Conservation (phyloP, 2,113 vertebrate species). For the Gopherus evgoodei region DNA sequence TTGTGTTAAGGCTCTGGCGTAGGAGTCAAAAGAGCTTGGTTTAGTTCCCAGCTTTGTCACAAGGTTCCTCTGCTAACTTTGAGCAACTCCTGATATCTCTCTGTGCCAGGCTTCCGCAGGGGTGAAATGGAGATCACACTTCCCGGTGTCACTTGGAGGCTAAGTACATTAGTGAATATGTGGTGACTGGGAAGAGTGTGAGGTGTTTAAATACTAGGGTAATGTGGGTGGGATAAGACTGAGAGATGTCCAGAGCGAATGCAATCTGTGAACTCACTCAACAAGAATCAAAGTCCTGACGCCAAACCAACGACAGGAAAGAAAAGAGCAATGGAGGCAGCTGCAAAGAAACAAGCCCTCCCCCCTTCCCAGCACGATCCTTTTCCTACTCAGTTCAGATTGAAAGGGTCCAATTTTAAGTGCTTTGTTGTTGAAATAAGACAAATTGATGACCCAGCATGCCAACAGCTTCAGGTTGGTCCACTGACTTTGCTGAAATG, state of each 20-base stretch:
- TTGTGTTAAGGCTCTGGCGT: background rate
- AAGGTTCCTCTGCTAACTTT: too few species aligned
- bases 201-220: accelerated
- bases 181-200: background rate
- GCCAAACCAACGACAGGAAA: background rate
- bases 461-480: background rate
- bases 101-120: background rate
- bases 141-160: background rate
- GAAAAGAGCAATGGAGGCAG: background rate
- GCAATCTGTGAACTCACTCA: background rate
- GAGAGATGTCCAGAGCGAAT: background rate
- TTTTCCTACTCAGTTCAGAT: background rate
- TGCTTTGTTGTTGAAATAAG: background rate
- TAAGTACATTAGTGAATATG: background rate
- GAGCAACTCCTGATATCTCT: accelerated
- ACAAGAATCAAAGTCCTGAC: background rate
- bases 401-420: background rate
- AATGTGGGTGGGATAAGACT: background rate
- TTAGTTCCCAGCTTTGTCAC: too few species aligned
- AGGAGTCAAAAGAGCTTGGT: too few species aligned
- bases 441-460: accelerated
- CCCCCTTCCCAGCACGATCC: background rate
- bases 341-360: background rate
- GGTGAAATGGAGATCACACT: background rate
- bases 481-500: accelerated